Percentiles rank a stretch among this genome's conserved stretches.
These are phyloP conservation scores for Folsomia candida DNA, from an alignment of 2,888 invertebrate species.

Conservation along the genomic window DNA sequence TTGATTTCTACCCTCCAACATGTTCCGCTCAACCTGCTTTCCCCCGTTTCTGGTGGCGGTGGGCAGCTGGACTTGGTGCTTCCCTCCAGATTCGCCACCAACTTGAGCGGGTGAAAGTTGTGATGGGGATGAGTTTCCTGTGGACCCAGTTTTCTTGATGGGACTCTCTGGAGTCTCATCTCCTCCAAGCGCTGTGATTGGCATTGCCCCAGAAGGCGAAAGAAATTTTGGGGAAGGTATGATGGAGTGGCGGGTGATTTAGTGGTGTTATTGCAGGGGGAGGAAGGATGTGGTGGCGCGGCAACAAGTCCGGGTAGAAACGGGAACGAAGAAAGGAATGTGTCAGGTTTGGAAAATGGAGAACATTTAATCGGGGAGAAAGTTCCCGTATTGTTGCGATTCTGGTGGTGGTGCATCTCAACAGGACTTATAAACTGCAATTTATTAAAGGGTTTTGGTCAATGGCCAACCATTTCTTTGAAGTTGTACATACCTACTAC, in stretches of 20 bases:
- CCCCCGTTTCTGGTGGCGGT: too few species aligned
- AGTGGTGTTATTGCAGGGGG: too few species aligned
- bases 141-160: too few species aligned
- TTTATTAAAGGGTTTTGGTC: too few species aligned
- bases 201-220: slow-evolving; percentile 16
- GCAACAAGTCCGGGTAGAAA: not conserved
- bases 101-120: too few species aligned
- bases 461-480: too few species aligned
- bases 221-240: slow-evolving; percentile 26
- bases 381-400: not conserved
- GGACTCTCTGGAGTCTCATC: not conserved
- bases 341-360: not conserved
- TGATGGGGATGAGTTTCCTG: too few species aligned
- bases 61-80: too few species aligned
- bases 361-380: not conserved
- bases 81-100: too few species aligned
- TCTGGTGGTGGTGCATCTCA: slow-evolving; percentile 7
- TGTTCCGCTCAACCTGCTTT: not conserved
- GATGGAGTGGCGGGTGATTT: slow-evolving; percentile 13
- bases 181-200: not conserved
- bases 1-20: not conserved
- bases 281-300: slow-evolving; percentile 11
- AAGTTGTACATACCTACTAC: too few species aligned
- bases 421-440: not conserved
- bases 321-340: not conserved